Conservation (phyloP, 1,140 invertebrate genomes). For the Proctacanthus coquilletti region DNA sequence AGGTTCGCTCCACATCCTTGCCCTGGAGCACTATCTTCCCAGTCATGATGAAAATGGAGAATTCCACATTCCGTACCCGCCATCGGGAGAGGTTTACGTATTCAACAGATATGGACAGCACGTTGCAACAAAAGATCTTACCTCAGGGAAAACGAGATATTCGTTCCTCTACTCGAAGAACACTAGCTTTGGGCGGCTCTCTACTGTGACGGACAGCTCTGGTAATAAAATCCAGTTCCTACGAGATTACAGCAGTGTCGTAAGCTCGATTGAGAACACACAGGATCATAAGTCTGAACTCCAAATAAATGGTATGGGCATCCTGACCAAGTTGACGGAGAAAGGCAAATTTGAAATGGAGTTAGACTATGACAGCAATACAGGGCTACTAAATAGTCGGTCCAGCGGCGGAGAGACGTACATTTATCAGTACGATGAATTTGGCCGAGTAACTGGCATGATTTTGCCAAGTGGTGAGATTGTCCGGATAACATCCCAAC, state of each 20-base stretch:
- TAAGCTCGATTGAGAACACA: conserved; percentile 85
- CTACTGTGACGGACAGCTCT: conserved; percentile 79
- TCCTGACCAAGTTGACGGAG: conserved; percentile 65
- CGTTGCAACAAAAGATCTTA: conserved; percentile 79
- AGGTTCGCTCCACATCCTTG: conserved; percentile 71
- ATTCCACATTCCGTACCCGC: conserved; percentile 83
- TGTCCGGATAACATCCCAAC: conserved; percentile 55
- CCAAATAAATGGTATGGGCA: conserved; percentile 75
- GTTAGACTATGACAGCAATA: conserved; percentile 69
- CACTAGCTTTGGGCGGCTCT: conserved; percentile 86
- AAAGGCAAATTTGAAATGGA: conserved; percentile 67
- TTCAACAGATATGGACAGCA: conserved; percentile 93
- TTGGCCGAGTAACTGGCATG: conserved; percentile 67
- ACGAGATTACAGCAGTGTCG: conserved; percentile 75
- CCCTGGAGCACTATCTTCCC: conserved; percentile 79
- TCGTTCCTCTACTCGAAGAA: conserved; percentile 94
- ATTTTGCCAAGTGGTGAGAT: conserved; percentile 82
- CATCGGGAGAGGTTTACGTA: conserved; percentile 81
- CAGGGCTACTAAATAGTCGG: conserved; percentile 62
- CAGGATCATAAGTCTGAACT: conserved; percentile 82
- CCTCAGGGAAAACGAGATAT: conserved; percentile 81
- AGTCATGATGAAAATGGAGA: conserved; percentile 77
- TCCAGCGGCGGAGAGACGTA: conserved; percentile 72
- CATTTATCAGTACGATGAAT: conserved; percentile 76
- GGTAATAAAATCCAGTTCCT: conserved; percentile 87